Conservation (phyloP, 2,113 vertebrate species). For the Boleophthalmus pectinirostris region DNA sequence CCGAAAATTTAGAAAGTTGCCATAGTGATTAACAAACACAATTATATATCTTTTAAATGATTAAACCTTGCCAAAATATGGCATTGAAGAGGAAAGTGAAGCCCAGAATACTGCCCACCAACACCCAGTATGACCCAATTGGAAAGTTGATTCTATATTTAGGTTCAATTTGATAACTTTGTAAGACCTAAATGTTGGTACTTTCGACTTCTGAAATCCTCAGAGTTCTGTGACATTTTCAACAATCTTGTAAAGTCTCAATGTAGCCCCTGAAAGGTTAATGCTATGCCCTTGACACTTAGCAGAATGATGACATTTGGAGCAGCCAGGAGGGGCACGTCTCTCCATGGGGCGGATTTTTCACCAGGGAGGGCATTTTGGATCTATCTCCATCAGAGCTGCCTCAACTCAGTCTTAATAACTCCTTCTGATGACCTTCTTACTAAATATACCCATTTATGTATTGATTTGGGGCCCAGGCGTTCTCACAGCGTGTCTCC, state of each 20-base stretch:
- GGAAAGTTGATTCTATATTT: not conserved
- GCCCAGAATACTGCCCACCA: not conserved
- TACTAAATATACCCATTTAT: conserved; percentile 74
- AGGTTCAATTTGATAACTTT: not conserved
- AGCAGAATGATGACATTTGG: conserved; percentile 58
- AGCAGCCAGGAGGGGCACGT: conserved; percentile 36
- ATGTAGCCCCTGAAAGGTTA: conserved; percentile 28
- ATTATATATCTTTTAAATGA: too few species aligned
- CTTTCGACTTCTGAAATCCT: not conserved
- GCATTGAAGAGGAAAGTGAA: too few species aligned
- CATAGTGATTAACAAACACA: too few species aligned
- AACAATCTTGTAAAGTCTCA: conserved; percentile 11
- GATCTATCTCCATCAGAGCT: conserved; percentile 60
- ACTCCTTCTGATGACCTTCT: conserved; percentile 76
- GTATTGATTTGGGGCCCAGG: conserved; percentile 74
- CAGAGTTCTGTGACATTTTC: not conserved
- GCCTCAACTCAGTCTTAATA: conserved; percentile 48
- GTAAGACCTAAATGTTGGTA: not conserved
- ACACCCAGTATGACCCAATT: not conserved
- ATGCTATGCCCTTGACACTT: conserved; percentile 57
- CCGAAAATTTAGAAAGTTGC: too few species aligned
- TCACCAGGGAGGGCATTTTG: conserved; percentile 58
- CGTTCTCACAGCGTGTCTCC: conserved; percentile 70
- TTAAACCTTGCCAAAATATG: too few species aligned
- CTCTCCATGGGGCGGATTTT: conserved; percentile 43